Base-by-base conservation (phyloP, 1,140 invertebrate species). In the Cylas formicarius region DNA sequence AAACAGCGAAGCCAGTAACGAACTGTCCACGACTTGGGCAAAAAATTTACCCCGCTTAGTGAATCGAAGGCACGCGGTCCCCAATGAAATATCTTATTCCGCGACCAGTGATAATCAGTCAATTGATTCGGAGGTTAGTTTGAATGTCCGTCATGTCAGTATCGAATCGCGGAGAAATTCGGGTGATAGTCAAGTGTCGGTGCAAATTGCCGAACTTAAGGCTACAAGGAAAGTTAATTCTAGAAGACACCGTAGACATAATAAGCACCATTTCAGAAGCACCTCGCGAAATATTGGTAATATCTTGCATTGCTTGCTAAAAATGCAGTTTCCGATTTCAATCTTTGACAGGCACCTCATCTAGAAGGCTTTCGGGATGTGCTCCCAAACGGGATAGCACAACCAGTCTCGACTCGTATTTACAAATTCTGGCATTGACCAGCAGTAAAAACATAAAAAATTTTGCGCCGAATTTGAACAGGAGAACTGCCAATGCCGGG, bases 41-140 rank as follows among this genome's bases (percentile, higher is more conserved):
- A 84, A 82, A 23, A 89, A 88, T 45, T 71, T 95, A 28, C 90
- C 89, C 0, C 83, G 90, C 53, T 77, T 94, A 50, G 79, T 95
- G 0, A 80, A 78, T 19, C 70, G 91, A 13, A 72, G 90, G 56
- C 86, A 84, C 45, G 90, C 86, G 1, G 58, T 90, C 1, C 75
- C 81, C 13, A 70, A 74, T 50, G 66, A 65, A 45, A 70, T 76
- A 35, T 68, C 70, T 48, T 71, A 75, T 29, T 77, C 76, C 16
- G 70, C 71, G 7, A 79, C 77, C 3, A 78, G 76, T 40, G 77
- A 79, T 54, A 72, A 70, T 39, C 67, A 71, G 49, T 73, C 72
- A 11, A 48, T 65, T 28, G 85, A 89, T 63, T 89, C 86, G 0
- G 84, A 90, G 59, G 84, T 87, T 27, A 89, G 85, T 66, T 79